Evolutionary conservation across 1,140 invertebrate genomes (phyloP), one percentile per base, ranked within the genome.

Genomic region (Saxidomus purpurata): DNA sequence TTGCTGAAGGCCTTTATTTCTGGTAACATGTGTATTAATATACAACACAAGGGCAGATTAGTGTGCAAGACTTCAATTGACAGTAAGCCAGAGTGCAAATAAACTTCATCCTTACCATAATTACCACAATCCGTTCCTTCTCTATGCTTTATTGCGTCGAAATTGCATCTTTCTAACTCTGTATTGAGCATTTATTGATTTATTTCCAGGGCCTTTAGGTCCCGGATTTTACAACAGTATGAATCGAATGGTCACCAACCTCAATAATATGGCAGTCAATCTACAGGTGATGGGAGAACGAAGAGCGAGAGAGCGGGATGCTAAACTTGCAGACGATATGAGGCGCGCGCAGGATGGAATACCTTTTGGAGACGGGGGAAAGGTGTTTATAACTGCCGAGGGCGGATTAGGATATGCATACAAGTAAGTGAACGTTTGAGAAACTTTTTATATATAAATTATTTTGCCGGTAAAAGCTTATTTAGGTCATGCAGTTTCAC

Each of bases 401-500:
- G 80, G 80, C 0, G 80, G 80, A 4, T 49, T 82, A 43, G 80
- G 80, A 43, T 82, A 82, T 47, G 80, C 80, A 0, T 82, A 82
- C 40, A 82, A 67, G 80, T 82, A 67, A 43, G 52, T 82, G 9
- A 4, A 38, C 67, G 17, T 71, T 71, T 2, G 25, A 36, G 31
- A 31, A 22, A 17, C 15, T 22, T 17, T 3, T 6, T 59, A 22
- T 59, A 11, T 11, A 3, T 59, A 19, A 59, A 59, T 8, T 17
- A 59, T 6, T 59, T 19, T 59, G 15, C n/a, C 8, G 17, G 17
- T 49, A 8, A 49, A 17, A 49, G 47, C 8, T 49, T 8, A 49
- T 11, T 49, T 49, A 49, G 17, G 8, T 11, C 8, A 11, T 49
- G 17, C 17, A 11, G 8, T 49, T 49, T 11, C 17, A 11, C 17